Percentiles rank a stretch among this genome's conserved stretches.
Evolutionary conservation across 2,797 vertebrate species (phyloP).

Genomic region (Lycodopsis pacificus): DNA sequence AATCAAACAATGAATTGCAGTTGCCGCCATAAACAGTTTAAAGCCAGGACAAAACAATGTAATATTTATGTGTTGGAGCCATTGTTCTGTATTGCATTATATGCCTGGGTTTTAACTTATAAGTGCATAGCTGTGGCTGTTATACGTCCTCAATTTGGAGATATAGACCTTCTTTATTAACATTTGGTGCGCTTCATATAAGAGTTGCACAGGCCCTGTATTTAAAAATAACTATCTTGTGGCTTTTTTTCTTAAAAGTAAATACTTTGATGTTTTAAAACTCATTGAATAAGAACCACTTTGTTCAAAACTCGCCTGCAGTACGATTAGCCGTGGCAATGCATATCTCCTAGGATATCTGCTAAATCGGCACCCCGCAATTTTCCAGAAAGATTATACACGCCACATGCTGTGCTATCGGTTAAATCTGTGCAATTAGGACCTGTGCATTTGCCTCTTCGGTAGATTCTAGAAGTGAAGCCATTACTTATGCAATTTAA

Average conservation of each 20-base stretch:
- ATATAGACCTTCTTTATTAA: not conserved
- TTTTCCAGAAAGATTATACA: conserved; percentile 73
- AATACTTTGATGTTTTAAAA: conserved; percentile 69
- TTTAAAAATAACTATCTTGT: conserved; percentile 17
- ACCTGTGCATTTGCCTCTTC: conserved; percentile 53
- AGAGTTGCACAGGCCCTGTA: conserved; percentile 24
- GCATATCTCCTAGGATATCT: conserved; percentile 71
- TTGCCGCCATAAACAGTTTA: conserved; percentile 65
- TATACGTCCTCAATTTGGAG: conserved; percentile 27
- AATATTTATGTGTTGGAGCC: conserved; percentile 55
- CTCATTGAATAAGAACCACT: conserved; percentile 60
- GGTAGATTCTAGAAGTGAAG: conserved; percentile 68
- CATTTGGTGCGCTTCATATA: conserved; percentile 30
- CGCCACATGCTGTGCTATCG: conserved; percentile 49
- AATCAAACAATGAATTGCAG: conserved; percentile 71
- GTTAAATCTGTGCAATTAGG: conserved; percentile 66
- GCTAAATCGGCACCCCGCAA: conserved; percentile 69
- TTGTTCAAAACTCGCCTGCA: conserved; percentile 64
- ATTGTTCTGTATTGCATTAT: conserved; percentile 55
- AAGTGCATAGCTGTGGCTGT: conserved; percentile 38
- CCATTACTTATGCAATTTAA: conserved; percentile 78
- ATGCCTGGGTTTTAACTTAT: conserved; percentile 31
- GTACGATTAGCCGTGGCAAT: conserved; percentile 61
- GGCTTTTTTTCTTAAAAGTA: conserved; percentile 55
- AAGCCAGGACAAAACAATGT: conserved; percentile 62